Evolutionary conservation across 2,113 vertebrate genomes (phyloP).

Genomic region (Equus przewalskii): DNA sequence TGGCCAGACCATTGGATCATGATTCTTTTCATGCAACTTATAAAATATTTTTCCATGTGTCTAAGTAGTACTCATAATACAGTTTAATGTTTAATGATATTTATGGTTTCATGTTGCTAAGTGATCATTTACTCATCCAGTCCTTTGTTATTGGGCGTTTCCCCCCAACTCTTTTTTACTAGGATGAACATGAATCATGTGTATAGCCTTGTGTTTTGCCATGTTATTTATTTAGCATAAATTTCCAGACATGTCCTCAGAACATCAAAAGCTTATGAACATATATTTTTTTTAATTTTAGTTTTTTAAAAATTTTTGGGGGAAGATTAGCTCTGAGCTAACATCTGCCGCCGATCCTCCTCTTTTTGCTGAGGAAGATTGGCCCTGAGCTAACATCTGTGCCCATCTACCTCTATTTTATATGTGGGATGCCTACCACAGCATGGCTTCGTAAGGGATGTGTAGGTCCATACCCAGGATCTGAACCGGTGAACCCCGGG

Average conservation of each 20-base stretch:
- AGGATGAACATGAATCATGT: neutral
- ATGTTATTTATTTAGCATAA: neutral
- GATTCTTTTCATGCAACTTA: neutral
- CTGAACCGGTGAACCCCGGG: no score
- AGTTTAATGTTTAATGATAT: neutral
- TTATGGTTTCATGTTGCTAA: neutral
- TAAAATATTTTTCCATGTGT: neutral
- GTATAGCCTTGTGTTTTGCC: neutral
- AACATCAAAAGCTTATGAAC: neutral
- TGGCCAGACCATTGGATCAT: neutral
- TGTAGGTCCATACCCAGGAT: no score
- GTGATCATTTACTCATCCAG: neutral
- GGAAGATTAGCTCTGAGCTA: no score
- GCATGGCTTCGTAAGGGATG: no score
- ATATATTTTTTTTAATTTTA: no score
- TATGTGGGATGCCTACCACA: no score
- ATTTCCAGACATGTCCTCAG: neutral
- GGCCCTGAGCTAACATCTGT: no score
- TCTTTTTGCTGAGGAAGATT: no score
- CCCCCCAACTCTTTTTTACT: neutral
- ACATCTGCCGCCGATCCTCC: no score
- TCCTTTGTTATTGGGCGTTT: neutral
- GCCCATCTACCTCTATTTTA: no score
- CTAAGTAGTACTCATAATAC: neutral
- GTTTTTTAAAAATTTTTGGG: no score